Evolutionary conservation across 1,140 invertebrate genomes (phyloP), one percentile per base, ranked within the genome.

Genomic region (Drosophila baimaii): DNA sequence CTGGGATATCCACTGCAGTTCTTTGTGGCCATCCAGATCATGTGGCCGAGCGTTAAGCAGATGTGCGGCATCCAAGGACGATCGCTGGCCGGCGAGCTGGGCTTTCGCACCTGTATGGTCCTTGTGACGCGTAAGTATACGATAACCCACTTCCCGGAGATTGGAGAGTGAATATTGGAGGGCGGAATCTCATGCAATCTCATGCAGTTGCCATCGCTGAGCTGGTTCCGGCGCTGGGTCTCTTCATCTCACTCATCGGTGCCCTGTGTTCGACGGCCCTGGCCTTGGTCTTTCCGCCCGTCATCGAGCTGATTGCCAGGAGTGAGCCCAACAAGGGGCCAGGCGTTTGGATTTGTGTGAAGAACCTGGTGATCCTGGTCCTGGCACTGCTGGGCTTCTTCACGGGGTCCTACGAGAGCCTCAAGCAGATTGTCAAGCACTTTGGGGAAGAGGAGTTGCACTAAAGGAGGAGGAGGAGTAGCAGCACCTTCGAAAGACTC

Each of bases 191-290:
- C 9, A 41, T n/a, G 13, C 13, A 29, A 8, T 63, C 12, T 54
- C 15, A 12, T 27, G 5, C 31, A 97, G 97, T 98, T 93, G 91
- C 94, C 8, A 92, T 98, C 55, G 97, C 97, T 0, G 95, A 96
- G 61, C 93, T 95, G 2, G 95, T 99, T 56, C 97, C 97, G 0
- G 93, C 97, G 69, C 92, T 99, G 64, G 96, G 96, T 19, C 92
- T 97, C 2, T 95, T 98, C 91, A 98, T 99, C 70, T 97, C 98
- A 0, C 92, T 98, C 49, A 96, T 98, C 46, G 98, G 98, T 3
- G 97, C 98, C 0, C 93, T 98, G 4, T 96, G 96, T 82, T 97
- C 96, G 61, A 97, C 97, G 33, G 95, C 96, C 0, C 92, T 98
- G 47, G 97, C 97, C 0, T 93, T 99, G 2, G 94, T 99, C n/a